phyloP scores from a whole-genome alignment of 2,797 vertebrate genomes.

The Cheirogaleus major region DNA sequence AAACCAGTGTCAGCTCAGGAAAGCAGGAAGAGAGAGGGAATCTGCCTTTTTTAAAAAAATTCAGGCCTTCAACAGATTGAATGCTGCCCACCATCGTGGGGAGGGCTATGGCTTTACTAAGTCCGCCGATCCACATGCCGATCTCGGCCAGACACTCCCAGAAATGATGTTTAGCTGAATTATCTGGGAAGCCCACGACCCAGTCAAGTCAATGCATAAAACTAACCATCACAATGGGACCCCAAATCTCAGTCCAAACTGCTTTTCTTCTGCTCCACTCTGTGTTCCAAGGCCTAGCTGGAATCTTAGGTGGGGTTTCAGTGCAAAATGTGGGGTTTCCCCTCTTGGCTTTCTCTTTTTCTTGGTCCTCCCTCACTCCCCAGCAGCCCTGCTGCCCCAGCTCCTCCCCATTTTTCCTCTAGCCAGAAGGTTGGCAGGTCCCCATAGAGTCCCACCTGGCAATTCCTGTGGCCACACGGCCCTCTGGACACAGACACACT shows the following conservation, averaged over 20 bases:
- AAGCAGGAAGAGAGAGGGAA: background rate
- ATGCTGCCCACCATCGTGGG: too few relatives aligned
- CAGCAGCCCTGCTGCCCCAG: too few relatives aligned
- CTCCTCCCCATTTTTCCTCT: background rate
- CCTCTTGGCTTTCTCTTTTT: background rate
- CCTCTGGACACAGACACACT: background rate
- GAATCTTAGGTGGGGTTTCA: fast-evolving
- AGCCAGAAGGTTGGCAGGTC: fast-evolving
- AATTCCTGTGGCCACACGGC: fast-evolving
- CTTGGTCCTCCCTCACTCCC: fast-evolving
- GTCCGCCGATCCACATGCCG: too few relatives aligned
- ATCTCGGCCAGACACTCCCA: background rate
- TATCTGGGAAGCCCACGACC: fast-evolving
- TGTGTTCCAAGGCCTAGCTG: background rate
- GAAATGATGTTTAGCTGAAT: background rate
- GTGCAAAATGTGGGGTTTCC: background rate
- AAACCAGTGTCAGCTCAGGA: background rate
- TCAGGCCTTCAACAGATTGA: background rate
- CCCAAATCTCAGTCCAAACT: fast-evolving
- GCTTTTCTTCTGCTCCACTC: fast-evolving
- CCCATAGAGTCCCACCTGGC: fast-evolving
- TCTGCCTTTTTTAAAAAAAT: too few relatives aligned
- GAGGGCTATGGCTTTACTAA: background rate
- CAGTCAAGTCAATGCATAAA: background rate
- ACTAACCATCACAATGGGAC: background rate